These are phyloP conservation scores for Euspilapteryx auroguttella DNA, from an alignment of 2,888 invertebrate genomes.

Conservation along the genomic window DNA sequence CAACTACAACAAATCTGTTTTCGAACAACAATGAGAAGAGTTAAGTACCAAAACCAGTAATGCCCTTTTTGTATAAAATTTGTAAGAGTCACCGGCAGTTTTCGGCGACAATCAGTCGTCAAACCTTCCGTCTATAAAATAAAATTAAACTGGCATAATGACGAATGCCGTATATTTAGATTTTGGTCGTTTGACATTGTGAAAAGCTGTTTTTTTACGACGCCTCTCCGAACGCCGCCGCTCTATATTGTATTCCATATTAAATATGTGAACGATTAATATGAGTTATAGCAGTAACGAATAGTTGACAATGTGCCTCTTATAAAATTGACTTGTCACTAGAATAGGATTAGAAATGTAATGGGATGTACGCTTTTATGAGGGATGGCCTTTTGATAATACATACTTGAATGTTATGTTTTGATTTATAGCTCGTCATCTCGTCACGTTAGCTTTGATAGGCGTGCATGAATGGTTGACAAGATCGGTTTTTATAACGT, in stretches of 20 bases:
- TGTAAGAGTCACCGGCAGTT: too few relatives aligned
- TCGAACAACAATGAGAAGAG: too few relatives aligned
- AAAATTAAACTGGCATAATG: constrained; percentile 38
- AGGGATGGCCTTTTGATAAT: constrained; percentile 42
- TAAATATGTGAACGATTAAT: constrained; percentile 38
- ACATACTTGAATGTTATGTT: constrained; percentile 14
- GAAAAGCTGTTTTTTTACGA: constrained; percentile 39
- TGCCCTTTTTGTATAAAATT: too few relatives aligned
- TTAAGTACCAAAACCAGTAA: too few relatives aligned
- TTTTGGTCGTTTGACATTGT: constrained; percentile 28
- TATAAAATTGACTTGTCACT: constrained; percentile 45
- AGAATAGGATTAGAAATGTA: constrained; percentile 48
- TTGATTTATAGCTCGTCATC: constrained; percentile 5
- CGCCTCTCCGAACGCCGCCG: constrained; percentile 18
- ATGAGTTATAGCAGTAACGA: constrained; percentile 38
- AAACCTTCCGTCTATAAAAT: too few relatives aligned
- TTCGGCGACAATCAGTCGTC: too few relatives aligned
- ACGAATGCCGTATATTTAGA: constrained; percentile 47
- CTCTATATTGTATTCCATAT: constrained; percentile 24
- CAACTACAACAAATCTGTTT: too few relatives aligned
- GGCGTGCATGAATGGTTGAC: too few relatives aligned
- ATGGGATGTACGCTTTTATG: constrained; percentile 26
- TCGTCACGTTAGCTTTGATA: too few relatives aligned
- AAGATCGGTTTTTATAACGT: too few relatives aligned
- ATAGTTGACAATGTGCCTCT: constrained; percentile 35